Percentiles rank a stretch among this genome's conserved stretches.
Evolutionary conservation across 2,797 vertebrate species (phyloP).

Genomic region (Podarcis siculus): DNA sequence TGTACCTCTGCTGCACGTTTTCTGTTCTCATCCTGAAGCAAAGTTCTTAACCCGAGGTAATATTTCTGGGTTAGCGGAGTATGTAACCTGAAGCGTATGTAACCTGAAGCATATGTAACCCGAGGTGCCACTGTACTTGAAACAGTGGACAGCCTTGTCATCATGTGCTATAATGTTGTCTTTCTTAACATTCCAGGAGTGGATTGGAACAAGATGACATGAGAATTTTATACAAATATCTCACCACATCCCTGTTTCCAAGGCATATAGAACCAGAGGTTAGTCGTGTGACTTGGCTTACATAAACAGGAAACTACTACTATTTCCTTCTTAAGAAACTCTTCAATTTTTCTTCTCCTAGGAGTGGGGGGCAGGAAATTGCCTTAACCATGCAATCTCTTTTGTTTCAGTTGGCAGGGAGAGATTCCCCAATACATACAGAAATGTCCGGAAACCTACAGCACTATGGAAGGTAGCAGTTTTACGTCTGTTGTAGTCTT

Average conservation of each 20-base stretch:
- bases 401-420: constrained; percentile 88
- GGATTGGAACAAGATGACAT: constrained; percentile 98
- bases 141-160: neutral
- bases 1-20: too few relatives aligned
- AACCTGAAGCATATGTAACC: too few relatives aligned
- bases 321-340: neutral
- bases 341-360: neutral
- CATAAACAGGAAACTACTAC: neutral
- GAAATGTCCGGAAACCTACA: constrained; percentile 95
- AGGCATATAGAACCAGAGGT: constrained; percentile 97
- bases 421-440: constrained; percentile 93
- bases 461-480: constrained; percentile 93
- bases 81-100: too few relatives aligned
- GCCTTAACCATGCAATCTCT: constrained; percentile 17
- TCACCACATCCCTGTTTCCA: constrained; percentile 97
- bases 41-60: too few relatives aligned
- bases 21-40: too few relatives aligned
- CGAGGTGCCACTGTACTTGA: too few relatives aligned
- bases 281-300: constrained; percentile 8
- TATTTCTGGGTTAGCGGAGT: too few relatives aligned
- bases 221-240: constrained; percentile 97
- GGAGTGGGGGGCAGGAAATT: neutral
- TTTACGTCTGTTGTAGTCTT: neutral
- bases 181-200: constrained; percentile 83
- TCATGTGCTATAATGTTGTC: neutral